phyloP scores from a whole-genome alignment of 2,888 invertebrate genomes.

The Epistrophella euchroma region DNA sequence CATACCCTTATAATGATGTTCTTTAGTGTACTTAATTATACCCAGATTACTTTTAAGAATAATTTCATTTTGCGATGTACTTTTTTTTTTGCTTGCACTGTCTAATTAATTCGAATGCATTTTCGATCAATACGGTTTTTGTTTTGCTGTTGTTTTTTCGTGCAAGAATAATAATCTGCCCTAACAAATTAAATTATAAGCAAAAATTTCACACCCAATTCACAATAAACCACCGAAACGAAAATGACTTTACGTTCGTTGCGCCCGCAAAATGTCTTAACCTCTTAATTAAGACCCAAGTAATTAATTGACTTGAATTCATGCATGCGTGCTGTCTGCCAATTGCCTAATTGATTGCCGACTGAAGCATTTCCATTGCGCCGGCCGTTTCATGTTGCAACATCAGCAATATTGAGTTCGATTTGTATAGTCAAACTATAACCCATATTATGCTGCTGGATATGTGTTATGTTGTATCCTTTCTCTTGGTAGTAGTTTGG shows the following conservation, averaged over 20 bases:
- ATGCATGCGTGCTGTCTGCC: slow-evolving; percentile 55
- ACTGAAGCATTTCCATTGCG: slow-evolving; percentile 43
- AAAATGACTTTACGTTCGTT: slow-evolving; percentile 36
- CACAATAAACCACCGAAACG: slow-evolving; percentile 48
- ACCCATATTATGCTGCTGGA: slow-evolving; percentile 24
- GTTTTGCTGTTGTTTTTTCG: not conserved
- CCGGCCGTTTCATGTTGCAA: slow-evolving; percentile 23
- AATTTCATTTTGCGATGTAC: no score
- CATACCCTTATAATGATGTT: no score
- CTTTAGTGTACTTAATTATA: no score
- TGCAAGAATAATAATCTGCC: not conserved
- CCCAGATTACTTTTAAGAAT: no score
- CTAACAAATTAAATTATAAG: slow-evolving; percentile 27
- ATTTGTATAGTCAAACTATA: slow-evolving; percentile 37
- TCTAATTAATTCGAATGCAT: no score
- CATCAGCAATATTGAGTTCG: slow-evolving; percentile 33
- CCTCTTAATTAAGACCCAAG: slow-evolving; percentile 58
- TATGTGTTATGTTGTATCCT: slow-evolving; percentile 36
- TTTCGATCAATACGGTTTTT: no score
- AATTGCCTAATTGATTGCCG: slow-evolving; percentile 65
- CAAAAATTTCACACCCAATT: slow-evolving; percentile 60
- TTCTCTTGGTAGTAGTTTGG: no score
- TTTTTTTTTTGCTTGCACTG: no score
- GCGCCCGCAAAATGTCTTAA: slow-evolving; percentile 60
- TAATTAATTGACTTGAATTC: slow-evolving; percentile 48